phyloP scores from a whole-genome alignment of 1,140 invertebrate species.

The Camponotus floridanus region DNA sequence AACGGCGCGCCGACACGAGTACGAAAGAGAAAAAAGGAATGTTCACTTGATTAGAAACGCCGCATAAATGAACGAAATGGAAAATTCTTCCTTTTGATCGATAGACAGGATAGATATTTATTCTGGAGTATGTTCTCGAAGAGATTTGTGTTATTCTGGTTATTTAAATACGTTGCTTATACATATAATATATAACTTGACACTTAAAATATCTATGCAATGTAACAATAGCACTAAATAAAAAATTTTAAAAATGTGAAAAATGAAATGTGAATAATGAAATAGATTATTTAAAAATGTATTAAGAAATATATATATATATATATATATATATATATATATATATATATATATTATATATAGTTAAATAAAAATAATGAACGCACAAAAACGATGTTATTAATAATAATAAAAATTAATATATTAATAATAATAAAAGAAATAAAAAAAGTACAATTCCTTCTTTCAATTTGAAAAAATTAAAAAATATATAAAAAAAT shows the following conservation, averaged over 20 bases:
- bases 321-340: too few species aligned
- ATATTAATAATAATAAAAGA: too few species aligned
- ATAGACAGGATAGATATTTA: not conserved
- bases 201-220: not conserved
- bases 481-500: not conserved
- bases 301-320: not conserved
- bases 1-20: slow-evolving; percentile 19
- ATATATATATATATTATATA: too few species aligned
- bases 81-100: slow-evolving; percentile 1
- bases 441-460: not conserved
- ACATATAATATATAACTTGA: too few species aligned
- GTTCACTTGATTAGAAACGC: slow-evolving; percentile 47
- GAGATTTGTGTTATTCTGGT: not conserved
- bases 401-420: not conserved
- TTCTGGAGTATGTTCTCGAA: not conserved
- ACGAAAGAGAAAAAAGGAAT: not conserved
- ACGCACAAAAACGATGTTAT: not conserved
- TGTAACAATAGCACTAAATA: not conserved
- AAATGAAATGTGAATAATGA: too few species aligned
- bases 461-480: not conserved
- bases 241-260: not conserved
- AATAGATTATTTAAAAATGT: not conserved
- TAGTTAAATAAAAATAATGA: not conserved
- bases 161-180: not conserved
- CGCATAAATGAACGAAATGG: not conserved